Evolutionary conservation across 2,888 invertebrate species (phyloP), one percentile per base, ranked within the genome.

Genomic region (Cheilosia urbana): DNA sequence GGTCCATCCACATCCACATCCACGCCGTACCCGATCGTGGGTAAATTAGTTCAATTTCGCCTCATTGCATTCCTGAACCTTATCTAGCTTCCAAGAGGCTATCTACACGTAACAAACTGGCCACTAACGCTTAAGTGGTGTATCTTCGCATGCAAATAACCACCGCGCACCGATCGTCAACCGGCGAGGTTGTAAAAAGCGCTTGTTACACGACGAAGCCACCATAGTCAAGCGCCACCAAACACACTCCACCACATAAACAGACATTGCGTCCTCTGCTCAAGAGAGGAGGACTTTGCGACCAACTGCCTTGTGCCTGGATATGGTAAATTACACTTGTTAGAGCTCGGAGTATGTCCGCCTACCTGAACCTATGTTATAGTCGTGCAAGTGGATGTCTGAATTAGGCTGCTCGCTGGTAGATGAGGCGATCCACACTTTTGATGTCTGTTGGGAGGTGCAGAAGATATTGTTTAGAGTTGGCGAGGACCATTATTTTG

Each of bases 301-400:
- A 58, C 17, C 68, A 40, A 49, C 45, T 66, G 69, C 17, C 42
- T 63, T 73, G 51, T 79, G 58, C 69, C 58, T 77, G 69, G 69
- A 60, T 62, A 84, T 80, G 79, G 80, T 84, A 84, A 81, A 80
- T 72, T 81, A 66, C 85, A 77, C 81, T 72, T 85, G 76, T 81
- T 72, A 45, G 72, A 62, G 66, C 63, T 60, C 57, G 53, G 37
- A 63, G 77, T 62, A 45, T 21, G 85, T 85, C 76, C 85, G 51
- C 77, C 85, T 73, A 77, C 73, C 71, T 73, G 65, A 24, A 47
- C 19, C 47, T 13, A 17, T 49, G 49, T 30, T 19, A 1, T 45
- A 40, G 53, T 71, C 66, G 65, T 80, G 71, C 75, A 68, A 77
- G 49, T 58, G 62, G 66, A 77, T 66, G 76, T 81, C 85, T 85